A percentile compares a stretch with the other conserved stretches of the same genome.
Evolutionary conservation across 2,888 invertebrate genomes (phyloP).

Genomic region (Melieria crassipennis): DNA sequence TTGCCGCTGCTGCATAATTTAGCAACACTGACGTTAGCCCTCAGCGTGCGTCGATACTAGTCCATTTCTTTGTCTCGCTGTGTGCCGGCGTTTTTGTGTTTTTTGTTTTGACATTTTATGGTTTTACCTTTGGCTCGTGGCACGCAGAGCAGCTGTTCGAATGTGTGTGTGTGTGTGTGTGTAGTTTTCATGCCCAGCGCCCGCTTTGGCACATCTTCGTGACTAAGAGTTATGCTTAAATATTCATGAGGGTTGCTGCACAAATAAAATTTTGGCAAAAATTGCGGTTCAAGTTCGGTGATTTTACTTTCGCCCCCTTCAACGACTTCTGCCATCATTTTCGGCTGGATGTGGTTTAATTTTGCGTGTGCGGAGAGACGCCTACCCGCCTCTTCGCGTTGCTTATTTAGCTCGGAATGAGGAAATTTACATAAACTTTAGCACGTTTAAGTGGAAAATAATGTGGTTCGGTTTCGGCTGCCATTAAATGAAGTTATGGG

Average conservation of each 20-base stretch:
- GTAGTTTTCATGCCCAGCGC: too few species aligned
- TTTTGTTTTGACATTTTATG: too few species aligned
- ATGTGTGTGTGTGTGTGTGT: too few species aligned
- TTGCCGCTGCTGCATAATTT: too few species aligned
- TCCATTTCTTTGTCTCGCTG: too few species aligned
- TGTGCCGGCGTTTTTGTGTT: too few species aligned
- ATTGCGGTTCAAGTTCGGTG: conserved; percentile 59
- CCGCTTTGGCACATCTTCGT: too few species aligned
- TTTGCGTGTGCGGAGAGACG: not conserved
- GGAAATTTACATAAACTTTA: conserved; percentile 21
- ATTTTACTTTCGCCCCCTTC: conserved; percentile 35
- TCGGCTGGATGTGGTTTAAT: not conserved
- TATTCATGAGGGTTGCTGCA: conserved; percentile 58
- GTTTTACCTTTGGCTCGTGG: too few species aligned
- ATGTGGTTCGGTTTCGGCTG: conserved; percentile 2
- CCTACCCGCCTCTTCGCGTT: too few species aligned
- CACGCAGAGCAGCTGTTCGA: too few species aligned
- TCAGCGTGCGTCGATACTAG: too few species aligned
- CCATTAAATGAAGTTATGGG: not conserved
- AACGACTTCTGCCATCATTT: conserved; percentile 19
- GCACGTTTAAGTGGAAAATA: conserved; percentile 16
- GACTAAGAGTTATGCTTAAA: conserved; percentile 46
- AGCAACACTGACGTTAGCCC: too few species aligned
- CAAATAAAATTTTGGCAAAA: conserved; percentile 42
- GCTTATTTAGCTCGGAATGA: conserved; percentile 1